Conservation (phyloP, 2,113 vertebrate genomes). For the Clupea harengus region DNA sequence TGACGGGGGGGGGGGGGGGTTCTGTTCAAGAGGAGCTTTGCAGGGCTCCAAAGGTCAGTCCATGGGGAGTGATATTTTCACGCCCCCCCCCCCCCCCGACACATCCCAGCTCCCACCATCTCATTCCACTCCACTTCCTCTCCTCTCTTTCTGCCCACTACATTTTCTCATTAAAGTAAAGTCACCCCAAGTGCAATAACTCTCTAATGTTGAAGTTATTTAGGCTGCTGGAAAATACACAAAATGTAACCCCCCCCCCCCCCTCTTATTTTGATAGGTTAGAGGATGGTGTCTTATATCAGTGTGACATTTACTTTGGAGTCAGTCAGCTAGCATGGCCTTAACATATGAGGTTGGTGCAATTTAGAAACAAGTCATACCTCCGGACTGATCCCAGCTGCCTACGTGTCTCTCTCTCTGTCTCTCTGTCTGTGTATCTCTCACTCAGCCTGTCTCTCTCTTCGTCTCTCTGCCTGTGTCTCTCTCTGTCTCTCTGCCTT, state of each 20-base stretch:
- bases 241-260: no score
- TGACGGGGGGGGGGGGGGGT: background rate
- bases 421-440: background rate
- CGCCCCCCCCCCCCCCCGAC: background rate
- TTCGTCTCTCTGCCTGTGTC: no score
- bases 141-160: background rate
- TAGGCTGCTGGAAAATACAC: no score
- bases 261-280: background rate
- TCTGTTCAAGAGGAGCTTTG: background rate
- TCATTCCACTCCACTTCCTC: background rate
- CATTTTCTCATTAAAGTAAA: background rate
- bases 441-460: background rate
- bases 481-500: no score
- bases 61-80: background rate
- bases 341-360: background rate
- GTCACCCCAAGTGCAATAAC: no score
- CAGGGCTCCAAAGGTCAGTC: background rate
- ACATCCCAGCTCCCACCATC: background rate
- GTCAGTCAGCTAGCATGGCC: background rate
- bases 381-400: background rate
- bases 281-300: background rate
- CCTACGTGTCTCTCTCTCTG: background rate
- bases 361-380: background rate
- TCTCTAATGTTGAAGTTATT: no score
- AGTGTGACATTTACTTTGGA: background rate